phyloP scores from a whole-genome alignment of 2,113 vertebrate species.

The Gavia stellata region DNA sequence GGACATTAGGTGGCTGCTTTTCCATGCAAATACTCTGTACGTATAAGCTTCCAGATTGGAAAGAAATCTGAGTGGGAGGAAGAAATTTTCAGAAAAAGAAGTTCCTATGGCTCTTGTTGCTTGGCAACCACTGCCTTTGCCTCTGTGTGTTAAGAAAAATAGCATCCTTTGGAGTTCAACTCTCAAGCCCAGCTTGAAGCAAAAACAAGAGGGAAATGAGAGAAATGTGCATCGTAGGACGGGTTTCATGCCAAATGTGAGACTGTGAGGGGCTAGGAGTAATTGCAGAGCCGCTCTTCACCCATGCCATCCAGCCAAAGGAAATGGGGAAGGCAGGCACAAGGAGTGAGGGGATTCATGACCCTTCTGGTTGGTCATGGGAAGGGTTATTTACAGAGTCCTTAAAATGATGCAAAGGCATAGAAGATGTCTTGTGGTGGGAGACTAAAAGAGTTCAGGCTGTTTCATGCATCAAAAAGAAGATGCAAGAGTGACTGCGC shows the following conservation, averaged over 20 bases:
- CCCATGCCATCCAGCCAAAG: neutral
- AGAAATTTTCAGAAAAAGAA: slow-evolving; percentile 31
- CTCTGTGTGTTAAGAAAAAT: slow-evolving; percentile 52
- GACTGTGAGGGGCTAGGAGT: neutral
- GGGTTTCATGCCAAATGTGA: neutral
- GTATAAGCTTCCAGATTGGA: slow-evolving; percentile 26
- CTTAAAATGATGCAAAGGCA: neutral
- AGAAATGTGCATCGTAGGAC: neutral
- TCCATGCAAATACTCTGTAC: slow-evolving; percentile 28
- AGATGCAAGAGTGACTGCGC: neutral
- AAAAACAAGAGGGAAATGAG: neutral
- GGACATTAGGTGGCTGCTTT: slow-evolving; percentile 10
- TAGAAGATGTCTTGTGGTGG: neutral
- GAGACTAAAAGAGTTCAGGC: neutral
- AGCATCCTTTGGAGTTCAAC: slow-evolving; percentile 34
- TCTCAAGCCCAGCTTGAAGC: neutral
- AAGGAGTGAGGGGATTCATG: neutral
- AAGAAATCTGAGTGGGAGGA: slow-evolving; percentile 53
- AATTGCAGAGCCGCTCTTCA: neutral
- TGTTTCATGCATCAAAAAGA: neutral
- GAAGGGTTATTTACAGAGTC: neutral
- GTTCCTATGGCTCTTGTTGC: slow-evolving; percentile 58
- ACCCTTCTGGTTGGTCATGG: neutral
- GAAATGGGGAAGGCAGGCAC: neutral
- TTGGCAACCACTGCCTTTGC: slow-evolving; percentile 72